Conservation (phyloP, 2,113 vertebrate genomes). For the Chamaetylas fuelleborni region DNA sequence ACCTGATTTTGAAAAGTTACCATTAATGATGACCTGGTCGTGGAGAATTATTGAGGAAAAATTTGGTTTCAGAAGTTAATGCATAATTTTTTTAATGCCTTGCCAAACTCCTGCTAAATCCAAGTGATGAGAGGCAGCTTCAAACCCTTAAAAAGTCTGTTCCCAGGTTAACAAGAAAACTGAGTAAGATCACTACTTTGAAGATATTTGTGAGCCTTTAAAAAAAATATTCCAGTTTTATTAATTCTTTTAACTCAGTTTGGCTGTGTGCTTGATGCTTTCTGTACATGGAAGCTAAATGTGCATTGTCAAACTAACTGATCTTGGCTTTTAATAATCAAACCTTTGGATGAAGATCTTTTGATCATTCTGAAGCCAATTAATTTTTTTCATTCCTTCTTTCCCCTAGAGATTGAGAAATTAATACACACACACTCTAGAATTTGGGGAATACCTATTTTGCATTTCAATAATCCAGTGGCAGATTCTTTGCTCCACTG, state of each 20-base stretch:
- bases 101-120: neutral
- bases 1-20: neutral
- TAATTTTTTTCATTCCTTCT: neutral
- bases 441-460: neutral
- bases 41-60: neutral
- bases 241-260: neutral
- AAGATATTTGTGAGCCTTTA: neutral
- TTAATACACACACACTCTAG: neutral
- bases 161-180: neutral
- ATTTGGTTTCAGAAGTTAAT: neutral
- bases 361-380: slow-evolving; percentile 42
- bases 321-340: neutral
- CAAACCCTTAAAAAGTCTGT: neutral
- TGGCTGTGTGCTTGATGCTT: neutral
- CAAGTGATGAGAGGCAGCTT: neutral
- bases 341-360: slow-evolving; percentile 21
- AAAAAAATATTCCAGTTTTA: neutral
- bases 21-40: neutral
- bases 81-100: neutral
- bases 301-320: neutral
- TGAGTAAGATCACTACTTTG: neutral
- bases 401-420: neutral
- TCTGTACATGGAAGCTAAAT: neutral
- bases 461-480: neutral
- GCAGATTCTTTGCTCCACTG: neutral